phyloP scores from a whole-genome alignment of 2,888 invertebrate species.

The Phengaris alcon region DNA sequence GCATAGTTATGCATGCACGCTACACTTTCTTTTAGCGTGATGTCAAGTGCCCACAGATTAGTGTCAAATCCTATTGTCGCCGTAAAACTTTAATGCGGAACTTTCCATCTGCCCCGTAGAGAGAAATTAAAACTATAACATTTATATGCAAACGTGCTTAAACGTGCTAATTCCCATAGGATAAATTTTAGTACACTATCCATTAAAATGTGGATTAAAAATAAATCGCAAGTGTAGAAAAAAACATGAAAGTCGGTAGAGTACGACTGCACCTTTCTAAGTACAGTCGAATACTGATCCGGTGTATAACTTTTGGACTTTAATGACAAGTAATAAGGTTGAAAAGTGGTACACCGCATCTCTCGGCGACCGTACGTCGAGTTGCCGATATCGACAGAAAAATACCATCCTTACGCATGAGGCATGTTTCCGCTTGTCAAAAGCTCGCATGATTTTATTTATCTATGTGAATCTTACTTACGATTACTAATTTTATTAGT shows the following conservation, averaged over 20 bases:
- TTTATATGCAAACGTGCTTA: constrained; percentile 22
- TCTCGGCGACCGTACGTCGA: not conserved
- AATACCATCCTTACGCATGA: constrained; percentile 37
- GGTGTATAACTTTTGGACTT: no score
- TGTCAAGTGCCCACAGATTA: constrained; percentile 55
- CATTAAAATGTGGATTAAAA: not conserved
- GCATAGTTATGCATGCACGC: constrained; percentile 39
- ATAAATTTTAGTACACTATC: not conserved
- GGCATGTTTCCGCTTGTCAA: constrained; percentile 38
- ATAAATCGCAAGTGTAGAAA: not conserved
- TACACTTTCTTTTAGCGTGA: constrained; percentile 63
- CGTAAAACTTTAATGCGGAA: constrained; percentile 44
- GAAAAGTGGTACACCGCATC: no score
- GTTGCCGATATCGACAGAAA: constrained; percentile 39
- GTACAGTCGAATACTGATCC: no score
- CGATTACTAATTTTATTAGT: constrained; percentile 1
- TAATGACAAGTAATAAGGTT: no score
- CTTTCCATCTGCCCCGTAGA: constrained; percentile 39
- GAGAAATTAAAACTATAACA: constrained; percentile 31
- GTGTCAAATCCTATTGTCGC: constrained; percentile 53
- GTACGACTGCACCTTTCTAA: not conserved
- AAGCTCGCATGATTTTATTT: constrained; percentile 36
- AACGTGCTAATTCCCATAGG: constrained; percentile 13
- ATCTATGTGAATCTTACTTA: constrained; percentile 18
- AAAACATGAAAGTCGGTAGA: not conserved